Conservation (phyloP, 2,797 vertebrate species). For the Lepus oiostolus region DNA sequence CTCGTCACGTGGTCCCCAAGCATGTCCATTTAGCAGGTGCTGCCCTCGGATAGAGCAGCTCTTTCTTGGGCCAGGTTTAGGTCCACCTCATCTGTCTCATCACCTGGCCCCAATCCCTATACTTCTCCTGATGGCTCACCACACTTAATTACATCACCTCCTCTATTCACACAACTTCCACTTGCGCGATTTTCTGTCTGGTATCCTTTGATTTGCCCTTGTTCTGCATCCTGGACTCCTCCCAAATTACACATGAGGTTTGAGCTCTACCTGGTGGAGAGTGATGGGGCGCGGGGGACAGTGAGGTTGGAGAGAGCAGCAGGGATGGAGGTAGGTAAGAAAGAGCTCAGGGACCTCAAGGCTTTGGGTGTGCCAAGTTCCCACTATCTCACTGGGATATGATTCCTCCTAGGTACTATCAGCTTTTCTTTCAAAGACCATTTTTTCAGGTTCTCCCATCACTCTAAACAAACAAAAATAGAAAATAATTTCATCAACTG, state of each 20-base stretch:
- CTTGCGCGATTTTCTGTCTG: too few species aligned
- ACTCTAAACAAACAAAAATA: background rate
- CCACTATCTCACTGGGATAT: background rate
- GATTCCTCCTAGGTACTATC: background rate
- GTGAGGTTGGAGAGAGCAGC: too few species aligned
- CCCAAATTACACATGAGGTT: background rate
- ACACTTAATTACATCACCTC: fast-evolving
- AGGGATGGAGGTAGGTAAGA: background rate
- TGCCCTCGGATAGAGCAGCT: background rate
- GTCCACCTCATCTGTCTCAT: background rate
- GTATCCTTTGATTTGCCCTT: background rate
- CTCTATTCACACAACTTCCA: background rate
- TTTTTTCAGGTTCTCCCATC: background rate
- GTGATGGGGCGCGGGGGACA: too few species aligned
- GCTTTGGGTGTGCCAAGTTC: background rate
- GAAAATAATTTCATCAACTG: background rate
- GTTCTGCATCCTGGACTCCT: background rate
- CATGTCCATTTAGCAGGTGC: background rate
- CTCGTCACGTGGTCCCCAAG: background rate
- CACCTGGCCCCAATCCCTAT: background rate
- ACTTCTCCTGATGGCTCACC: background rate
- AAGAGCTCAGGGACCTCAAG: background rate
- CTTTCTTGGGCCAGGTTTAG: background rate
- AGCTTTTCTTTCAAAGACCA: background rate
- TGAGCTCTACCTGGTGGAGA: too few species aligned